Base-by-base conservation (phyloP, 1,140 invertebrate species). In the Ceratitis capitata region DNA sequence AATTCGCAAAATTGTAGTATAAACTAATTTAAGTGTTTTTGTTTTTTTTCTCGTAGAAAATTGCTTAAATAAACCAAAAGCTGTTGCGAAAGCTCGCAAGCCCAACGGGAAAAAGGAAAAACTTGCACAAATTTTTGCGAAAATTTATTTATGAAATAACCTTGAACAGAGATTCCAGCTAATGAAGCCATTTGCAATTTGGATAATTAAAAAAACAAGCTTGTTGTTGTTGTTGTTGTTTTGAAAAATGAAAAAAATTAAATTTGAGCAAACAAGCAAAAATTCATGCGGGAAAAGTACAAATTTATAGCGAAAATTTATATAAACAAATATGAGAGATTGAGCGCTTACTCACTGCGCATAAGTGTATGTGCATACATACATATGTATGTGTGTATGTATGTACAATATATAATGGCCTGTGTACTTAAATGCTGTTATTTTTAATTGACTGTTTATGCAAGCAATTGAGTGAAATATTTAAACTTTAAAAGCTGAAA, bases 101-200 rank as follows among this genome's bases (percentile, higher is more conserved):
- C 14, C n/a, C 23, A 45, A 23, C 16, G 16, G 3, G 7, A 42
- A 47, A 78, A 78, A 45, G 69, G n/a, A n/a, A 78, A 78, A 47
- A 78, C 69, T 78, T 78, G 42, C 69, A 26, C 69, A 78, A 29
- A 35, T 78, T 64, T 23, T 42, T 35, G 39, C 9, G 3, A 29
- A 29, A 23, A 39, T 78, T 78, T 78, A 78, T 16, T 42, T 45
- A 26, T 35, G 5, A 16, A 78, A 78, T 45, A 78, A 45, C 69
- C 69, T 78, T 78, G 69, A 78, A 78, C n/a, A 26, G 39, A 16
- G 45, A 78, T 78, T 78, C 69, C 69, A 23, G n/a, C 39, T 78
- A 78, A 47, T 45, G 23, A 78, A 78, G n/a, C 69, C 32, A 32
- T 78, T 78, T 19, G 19, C 9, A 78, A 16, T 19, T 14, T 61